These are phyloP conservation scores for Deilephila porcellus DNA, from an alignment of 2,888 invertebrate species.

Conservation along the genomic window DNA sequence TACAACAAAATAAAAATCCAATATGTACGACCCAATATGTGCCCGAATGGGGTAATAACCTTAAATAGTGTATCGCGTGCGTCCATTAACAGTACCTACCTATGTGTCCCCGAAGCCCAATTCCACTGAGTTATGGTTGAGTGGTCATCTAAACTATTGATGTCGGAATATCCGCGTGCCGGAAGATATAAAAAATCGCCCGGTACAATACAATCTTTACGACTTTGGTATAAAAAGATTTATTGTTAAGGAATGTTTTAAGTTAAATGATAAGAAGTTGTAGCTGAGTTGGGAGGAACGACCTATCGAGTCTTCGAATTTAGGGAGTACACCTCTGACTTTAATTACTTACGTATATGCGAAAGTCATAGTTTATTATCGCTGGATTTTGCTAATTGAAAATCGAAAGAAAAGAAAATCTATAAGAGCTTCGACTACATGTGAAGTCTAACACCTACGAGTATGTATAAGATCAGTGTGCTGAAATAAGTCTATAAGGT, in stretches of 20 bases:
- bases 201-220: not conserved
- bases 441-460: too few relatives aligned
- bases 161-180: conserved; percentile 13
- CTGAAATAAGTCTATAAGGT: too few relatives aligned
- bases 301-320: too few relatives aligned
- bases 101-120: conserved; percentile 46
- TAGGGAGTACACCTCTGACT: too few relatives aligned
- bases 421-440: too few relatives aligned
- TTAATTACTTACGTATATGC: too few relatives aligned
- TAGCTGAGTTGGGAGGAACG: too few relatives aligned
- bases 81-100: conserved; percentile 40
- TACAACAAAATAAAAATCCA: not conserved
- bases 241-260: not conserved
- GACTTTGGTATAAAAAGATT: not conserved
- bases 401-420: too few relatives aligned
- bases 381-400: too few relatives aligned
- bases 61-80: conserved; percentile 40
- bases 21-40: conserved; percentile 18
- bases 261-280: too few relatives aligned
- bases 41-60: conserved; percentile 43
- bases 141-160: conserved; percentile 24
- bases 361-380: too few relatives aligned
- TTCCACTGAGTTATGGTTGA: conserved; percentile 43
- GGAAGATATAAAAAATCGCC: not conserved
- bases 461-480: too few relatives aligned